Evolutionary conservation across 2,797 vertebrate species (phyloP), one percentile per base, ranked within the genome.

Genomic region (Pangasius sanitwongsei): DNA sequence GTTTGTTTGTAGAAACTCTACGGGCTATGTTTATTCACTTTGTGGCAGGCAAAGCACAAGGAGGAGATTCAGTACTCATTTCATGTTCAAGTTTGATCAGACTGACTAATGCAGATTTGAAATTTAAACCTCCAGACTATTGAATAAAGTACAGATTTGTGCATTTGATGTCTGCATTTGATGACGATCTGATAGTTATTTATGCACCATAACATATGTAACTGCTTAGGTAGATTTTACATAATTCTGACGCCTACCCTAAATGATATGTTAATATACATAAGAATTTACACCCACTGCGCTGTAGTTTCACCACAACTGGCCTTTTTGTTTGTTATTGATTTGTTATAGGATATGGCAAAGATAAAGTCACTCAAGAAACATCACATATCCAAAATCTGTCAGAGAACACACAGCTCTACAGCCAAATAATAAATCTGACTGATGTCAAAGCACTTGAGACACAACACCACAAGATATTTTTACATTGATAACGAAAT

Each of bases 21-120:
- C 61, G 55, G 80, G 20, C 55, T 82, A 28, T 82, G 80, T 61
- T 82, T 59, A 82, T 61, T 61, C 55, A 41, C 53, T 34, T 20
- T 81, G 41, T 65, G 41, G 87, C 69, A 70, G 63, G 7, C 18
- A 80, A 81, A 34, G 50, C n/a, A 80, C 77, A 81, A 81, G 18
- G 31, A 57, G n/a, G n/a, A 55, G n/a, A 80, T 55, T 55, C 50
- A 23, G 53, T 81, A 20, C 31, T 55, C n/a, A 7, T 55, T 18
- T 55, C 31, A 59, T 37, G 55, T 31, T 34, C 18, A 57, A 34
- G 12, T 59, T 59, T 25, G 9, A 13, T 34, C 34, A 82, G 55
- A 82, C 20, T 61, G 12, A 23, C 20, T 59, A 13, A 81, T 31
- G 28, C 74, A 77, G 25, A 77, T 55, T 31, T 80, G 6, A 80